These are phyloP conservation scores for Muscina levida DNA, from an alignment of 2,888 invertebrate genomes.

Conservation along the genomic window DNA sequence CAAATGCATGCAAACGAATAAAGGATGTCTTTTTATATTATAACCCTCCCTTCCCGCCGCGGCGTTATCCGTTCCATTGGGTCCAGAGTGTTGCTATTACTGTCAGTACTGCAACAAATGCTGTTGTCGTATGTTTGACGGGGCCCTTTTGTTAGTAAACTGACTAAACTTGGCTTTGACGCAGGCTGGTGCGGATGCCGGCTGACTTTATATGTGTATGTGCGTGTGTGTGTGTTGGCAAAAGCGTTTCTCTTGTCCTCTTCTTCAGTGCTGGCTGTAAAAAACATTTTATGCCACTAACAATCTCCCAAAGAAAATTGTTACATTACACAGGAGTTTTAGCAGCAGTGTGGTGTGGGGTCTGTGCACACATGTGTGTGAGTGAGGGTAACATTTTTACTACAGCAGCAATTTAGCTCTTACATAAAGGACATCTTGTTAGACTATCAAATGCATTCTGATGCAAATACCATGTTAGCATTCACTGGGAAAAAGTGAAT, in stretches of 20 bases:
- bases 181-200: background rate
- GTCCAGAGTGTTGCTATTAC: conserved; percentile 6
- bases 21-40: conserved; percentile 2
- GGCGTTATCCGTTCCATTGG: background rate
- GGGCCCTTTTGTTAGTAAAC: background rate
- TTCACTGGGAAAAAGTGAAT: background rate
- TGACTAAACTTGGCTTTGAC: background rate
- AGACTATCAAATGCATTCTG: conserved; percentile 35
- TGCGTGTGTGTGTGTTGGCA: conserved; percentile 17
- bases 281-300: background rate
- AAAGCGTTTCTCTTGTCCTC: background rate
- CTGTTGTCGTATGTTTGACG: background rate
- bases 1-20: conserved; percentile 18
- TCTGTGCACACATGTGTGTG: conserved; percentile 7
- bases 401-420: conserved; percentile 32
- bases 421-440: conserved; percentile 23
- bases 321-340: background rate
- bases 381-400: conserved; percentile 15
- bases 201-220: too few species aligned
- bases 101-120: background rate
- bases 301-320: conserved; percentile 23
- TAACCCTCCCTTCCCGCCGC: background rate
- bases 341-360: background rate
- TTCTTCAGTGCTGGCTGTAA: background rate
- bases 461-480: background rate